Percentiles rank a stretch among this genome's conserved stretches.
Conservation (phyloP, 2,888 invertebrate species). For the Gymnocheta viridis region DNA sequence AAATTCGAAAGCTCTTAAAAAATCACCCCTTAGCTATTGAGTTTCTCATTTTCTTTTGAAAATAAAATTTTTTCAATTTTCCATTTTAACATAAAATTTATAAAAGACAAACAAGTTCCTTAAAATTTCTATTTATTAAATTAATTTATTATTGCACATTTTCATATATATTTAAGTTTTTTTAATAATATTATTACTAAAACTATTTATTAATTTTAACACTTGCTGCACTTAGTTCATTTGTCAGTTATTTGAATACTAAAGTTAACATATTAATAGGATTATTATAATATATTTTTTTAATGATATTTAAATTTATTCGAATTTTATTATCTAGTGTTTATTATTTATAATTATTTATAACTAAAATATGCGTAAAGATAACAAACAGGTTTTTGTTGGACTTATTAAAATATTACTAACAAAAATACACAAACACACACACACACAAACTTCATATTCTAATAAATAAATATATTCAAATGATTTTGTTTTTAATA, state of each 20-base stretch:
- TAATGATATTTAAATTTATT: background rate
- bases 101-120: background rate
- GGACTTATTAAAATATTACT: background rate
- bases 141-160: slow-evolving; percentile 49
- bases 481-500: background rate
- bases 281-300: slow-evolving; percentile 1
- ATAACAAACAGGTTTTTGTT: slow-evolving; percentile 20
- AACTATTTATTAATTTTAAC: slow-evolving; percentile 39
- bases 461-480: slow-evolving; percentile 17
- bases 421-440: background rate
- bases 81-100: background rate
- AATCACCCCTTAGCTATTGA: too few species aligned
- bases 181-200: slow-evolving; percentile 19
- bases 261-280: slow-evolving; percentile 58
- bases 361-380: background rate
- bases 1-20: too few species aligned
- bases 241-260: slow-evolving; percentile 27
- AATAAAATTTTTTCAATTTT: too few species aligned
- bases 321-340: background rate
- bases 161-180: background rate
- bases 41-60: too few species aligned
- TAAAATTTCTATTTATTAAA: slow-evolving; percentile 17
- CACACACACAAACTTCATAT: background rate
- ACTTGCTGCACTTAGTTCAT: slow-evolving; percentile 20
- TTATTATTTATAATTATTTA: background rate